Percentiles rank a stretch among this genome's conserved stretches.
Conservation (phyloP, 2,888 invertebrate species). For the Cantharis rufa region DNA sequence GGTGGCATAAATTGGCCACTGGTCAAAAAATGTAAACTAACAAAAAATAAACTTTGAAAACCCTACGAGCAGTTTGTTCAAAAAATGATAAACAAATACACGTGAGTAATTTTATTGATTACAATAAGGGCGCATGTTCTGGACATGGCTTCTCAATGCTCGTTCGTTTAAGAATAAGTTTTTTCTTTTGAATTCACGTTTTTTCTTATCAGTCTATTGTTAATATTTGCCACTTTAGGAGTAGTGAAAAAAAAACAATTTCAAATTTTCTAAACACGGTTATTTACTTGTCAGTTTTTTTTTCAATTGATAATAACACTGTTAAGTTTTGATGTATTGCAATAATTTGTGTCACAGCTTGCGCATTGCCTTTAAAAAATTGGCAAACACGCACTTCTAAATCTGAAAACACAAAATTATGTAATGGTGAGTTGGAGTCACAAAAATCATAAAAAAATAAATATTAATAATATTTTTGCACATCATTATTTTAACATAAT, state of each 20-base stretch:
- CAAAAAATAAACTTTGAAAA: not conserved
- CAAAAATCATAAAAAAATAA: not conserved
- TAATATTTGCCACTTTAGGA: not conserved
- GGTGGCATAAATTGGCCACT: not conserved
- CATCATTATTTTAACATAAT: not conserved
- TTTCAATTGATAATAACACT: not conserved
- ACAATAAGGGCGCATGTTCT: conserved; percentile 10
- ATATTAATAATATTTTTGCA: not conserved
- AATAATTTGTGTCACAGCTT: not conserved
- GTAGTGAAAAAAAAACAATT: not conserved
- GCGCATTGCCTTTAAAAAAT: conserved; percentile 6
- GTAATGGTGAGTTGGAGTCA: conserved; percentile 10
- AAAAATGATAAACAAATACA: not conserved
- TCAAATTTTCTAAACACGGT: not conserved
- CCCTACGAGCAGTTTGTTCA: not conserved
- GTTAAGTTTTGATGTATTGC: not conserved
- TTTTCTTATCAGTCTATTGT: not conserved
- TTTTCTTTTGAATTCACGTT: not conserved
- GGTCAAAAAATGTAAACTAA: not conserved
- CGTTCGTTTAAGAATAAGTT: conserved; percentile 4
- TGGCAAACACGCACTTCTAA: not conserved
- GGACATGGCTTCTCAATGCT: conserved; percentile 9
- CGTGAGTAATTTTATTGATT: conserved; percentile 10
- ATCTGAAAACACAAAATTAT: conserved; percentile 10
- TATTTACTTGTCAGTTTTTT: not conserved